Conservation (phyloP, 2,797 vertebrate genomes). For the Leuciscus waleckii region DNA sequence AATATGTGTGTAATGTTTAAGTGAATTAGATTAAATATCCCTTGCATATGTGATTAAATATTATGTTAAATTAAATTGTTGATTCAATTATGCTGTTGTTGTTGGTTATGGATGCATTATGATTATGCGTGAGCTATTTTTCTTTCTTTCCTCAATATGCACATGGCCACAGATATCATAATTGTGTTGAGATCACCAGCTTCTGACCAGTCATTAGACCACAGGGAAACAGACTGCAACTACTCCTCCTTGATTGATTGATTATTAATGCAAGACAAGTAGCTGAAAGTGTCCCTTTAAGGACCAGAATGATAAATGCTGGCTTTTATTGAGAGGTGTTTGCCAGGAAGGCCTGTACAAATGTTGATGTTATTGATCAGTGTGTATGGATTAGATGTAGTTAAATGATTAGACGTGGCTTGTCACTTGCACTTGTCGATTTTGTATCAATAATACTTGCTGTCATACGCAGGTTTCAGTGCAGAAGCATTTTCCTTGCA, state of each 20-base stretch:
- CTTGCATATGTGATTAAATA: not conserved
- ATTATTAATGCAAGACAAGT: conserved; percentile 38
- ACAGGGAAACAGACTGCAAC: not conserved
- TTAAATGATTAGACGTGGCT: conserved; percentile 26
- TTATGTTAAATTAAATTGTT: not conserved
- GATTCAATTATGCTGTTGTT: not conserved
- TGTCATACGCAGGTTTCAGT: conserved; percentile 9
- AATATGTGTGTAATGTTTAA: not conserved
- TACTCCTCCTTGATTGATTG: conserved; percentile 26
- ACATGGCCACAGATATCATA: not conserved
- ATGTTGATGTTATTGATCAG: conserved; percentile 40
- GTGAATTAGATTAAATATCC: not conserved
- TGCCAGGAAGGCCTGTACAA: conserved; percentile 1
- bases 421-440: conserved; percentile 1
- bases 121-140: not conserved
- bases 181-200: not conserved
- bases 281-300: conserved; percentile 15
- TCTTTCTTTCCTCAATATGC: not conserved
- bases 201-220: conserved; percentile 9
- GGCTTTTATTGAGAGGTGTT: conserved; percentile 36
- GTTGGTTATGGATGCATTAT: not conserved
- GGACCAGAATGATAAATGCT: conserved; percentile 45
- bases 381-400: conserved; percentile 3
- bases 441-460: conserved; percentile 27
- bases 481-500: not conserved